Conservation (phyloP, 23 tunicate genomes). For the Phallusia fumigata region DNA sequence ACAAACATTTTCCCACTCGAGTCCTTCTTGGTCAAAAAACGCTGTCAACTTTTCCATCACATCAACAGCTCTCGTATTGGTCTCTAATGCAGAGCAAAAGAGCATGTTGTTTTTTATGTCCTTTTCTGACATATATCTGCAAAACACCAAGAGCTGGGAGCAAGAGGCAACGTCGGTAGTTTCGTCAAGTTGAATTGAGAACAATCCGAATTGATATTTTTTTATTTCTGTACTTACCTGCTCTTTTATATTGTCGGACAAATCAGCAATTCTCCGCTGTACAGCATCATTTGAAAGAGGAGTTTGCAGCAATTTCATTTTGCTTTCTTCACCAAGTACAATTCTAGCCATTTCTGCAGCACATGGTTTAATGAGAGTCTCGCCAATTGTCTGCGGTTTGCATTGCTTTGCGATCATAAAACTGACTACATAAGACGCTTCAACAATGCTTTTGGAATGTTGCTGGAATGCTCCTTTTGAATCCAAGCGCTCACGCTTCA, state of each 20-base stretch:
- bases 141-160: constrained; percentile 40
- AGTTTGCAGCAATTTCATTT: constrained; percentile 12
- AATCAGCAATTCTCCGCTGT: constrained; percentile 29
- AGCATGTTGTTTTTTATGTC: constrained; percentile 25
- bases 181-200: constrained; percentile 42
- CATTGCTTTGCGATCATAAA: constrained; percentile 45
- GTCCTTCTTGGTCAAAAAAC: constrained; percentile 29
- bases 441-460: background rate
- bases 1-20: constrained; percentile 36
- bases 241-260: constrained; percentile 18
- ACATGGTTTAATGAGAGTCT: constrained; percentile 63
- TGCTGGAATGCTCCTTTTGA: constrained; percentile 29
- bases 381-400: constrained; percentile 55
- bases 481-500: constrained; percentile 42
- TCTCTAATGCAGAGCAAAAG: constrained; percentile 31
- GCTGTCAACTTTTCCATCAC: constrained; percentile 24
- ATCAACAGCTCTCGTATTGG: constrained; percentile 38
- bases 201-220: constrained; percentile 17
- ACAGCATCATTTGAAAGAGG: constrained; percentile 37
- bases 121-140: constrained; percentile 17
- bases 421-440: constrained; percentile 43
- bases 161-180: constrained; percentile 40
- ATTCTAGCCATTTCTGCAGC: constrained; percentile 37
- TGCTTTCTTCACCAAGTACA: constrained; percentile 30
- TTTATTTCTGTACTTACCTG: constrained; percentile 25